These are phyloP conservation scores for Pedetes capensis DNA, from an alignment of 2,113 vertebrate species.

Conservation along the genomic window DNA sequence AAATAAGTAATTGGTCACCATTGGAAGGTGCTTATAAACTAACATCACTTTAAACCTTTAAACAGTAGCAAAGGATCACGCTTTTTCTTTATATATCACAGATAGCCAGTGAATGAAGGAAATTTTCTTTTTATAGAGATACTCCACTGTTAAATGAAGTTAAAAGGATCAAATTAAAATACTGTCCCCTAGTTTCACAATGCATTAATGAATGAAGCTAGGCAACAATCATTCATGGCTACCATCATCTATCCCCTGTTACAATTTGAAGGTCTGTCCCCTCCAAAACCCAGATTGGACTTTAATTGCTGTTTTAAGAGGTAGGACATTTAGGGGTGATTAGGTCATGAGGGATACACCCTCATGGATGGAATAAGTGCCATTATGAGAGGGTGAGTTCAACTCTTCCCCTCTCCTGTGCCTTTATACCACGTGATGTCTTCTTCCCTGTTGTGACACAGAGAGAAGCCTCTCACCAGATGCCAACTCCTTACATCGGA, in stretches of 20 bases:
- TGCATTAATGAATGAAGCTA: background rate
- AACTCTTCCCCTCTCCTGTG: background rate
- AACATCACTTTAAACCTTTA: background rate
- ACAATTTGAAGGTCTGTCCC: background rate
- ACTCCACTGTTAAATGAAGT: background rate
- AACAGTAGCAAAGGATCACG: constrained; percentile 3
- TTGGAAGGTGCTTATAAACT: background rate
- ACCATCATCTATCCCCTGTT: background rate
- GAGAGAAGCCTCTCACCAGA: background rate
- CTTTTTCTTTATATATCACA: background rate
- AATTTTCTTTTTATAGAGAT: background rate
- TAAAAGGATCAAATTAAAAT: background rate
- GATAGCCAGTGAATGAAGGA: background rate
- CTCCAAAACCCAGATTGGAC: background rate
- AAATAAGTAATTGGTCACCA: background rate
- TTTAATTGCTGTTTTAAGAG: background rate
- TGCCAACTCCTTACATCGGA: background rate
- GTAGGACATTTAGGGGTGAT: background rate
- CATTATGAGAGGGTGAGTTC: too few species aligned
- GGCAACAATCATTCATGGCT: background rate
- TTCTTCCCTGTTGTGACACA: background rate
- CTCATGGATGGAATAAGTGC: background rate
- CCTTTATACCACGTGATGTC: background rate
- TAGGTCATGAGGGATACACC: background rate
- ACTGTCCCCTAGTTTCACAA: background rate